Evolutionary conservation across 2,113 vertebrate genomes (phyloP), one percentile per base, ranked within the genome.

Genomic region (Pangasianodon hypophthalmus): DNA sequence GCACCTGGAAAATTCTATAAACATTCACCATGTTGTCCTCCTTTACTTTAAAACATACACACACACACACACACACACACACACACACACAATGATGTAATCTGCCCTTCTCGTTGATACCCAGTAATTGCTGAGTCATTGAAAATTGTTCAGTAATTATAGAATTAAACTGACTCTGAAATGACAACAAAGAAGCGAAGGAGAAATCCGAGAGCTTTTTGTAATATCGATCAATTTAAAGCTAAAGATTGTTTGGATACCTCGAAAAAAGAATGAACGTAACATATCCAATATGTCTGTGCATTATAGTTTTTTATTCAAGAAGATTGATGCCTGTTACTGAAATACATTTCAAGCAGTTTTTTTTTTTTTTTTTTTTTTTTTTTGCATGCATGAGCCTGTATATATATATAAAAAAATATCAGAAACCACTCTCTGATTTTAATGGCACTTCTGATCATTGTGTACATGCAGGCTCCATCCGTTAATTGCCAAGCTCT

Each of bases 401-500:
- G 26, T 69, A 44, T 54, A 46, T 14, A 44, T 67, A 32, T 37
- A 32, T 37, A 32, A 16, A 46, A 62, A 71, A 32, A 37, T 44
- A 46, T 79, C 48, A n/a, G 60, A 52, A 62, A 4, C 56, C 52
- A 52, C 75, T 50, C n/a, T 84, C 41, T 54, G 80, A 64, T 77
- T 56, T 77, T 84, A 84, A 64, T 87, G 69, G 46, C 67, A 60
- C 60, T 69, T 79, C 75, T 50, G 77, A 86, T 81, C 52, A 84
- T 44, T 44, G 75, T 56, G 79, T 62, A 32, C 62, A 80, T 71
- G 50, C 46, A 2, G 64, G 29, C 88, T 69, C 60, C 82, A 90
- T 91, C 81, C 90, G 88, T 87, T 88, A 86, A 67, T 79, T 56
- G 81, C 56, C 50, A 77, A 73, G 75, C 85, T 71, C 62, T 82